Evolutionary conservation across 2,888 invertebrate species (phyloP).

Genomic region (Heteromyza rotundicornis): DNA sequence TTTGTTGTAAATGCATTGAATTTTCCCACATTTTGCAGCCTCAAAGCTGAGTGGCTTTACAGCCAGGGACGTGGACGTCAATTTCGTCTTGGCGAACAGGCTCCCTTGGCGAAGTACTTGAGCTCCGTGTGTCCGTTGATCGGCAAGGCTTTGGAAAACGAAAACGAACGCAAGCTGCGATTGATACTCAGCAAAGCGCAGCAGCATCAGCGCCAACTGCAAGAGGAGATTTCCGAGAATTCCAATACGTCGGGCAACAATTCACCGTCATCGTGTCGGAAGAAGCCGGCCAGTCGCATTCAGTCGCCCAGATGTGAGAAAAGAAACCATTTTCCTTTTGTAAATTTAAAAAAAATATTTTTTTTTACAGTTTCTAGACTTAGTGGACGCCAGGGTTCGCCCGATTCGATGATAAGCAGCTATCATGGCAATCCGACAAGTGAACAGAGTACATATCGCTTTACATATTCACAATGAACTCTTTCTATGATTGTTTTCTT

Average conservation of each 20-base stretch:
- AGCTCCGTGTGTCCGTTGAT: slow-evolving; percentile 83
- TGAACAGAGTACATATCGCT: slow-evolving; percentile 48
- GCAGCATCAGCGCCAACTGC: slow-evolving; percentile 84
- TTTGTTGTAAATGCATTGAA: background rate
- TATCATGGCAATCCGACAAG: slow-evolving; percentile 67
- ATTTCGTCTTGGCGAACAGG: slow-evolving; percentile 85
- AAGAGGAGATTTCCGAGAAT: slow-evolving; percentile 70
- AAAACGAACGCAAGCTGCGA: slow-evolving; percentile 84
- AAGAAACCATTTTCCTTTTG: background rate
- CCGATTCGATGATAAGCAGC: slow-evolving; percentile 76
- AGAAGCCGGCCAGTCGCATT: slow-evolving; percentile 60
- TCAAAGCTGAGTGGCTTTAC: slow-evolving; percentile 94
- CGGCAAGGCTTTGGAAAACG: slow-evolving; percentile 81
- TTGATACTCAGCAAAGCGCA: slow-evolving; percentile 89
- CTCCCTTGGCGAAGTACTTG: slow-evolving; percentile 80
- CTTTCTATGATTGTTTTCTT: no score
- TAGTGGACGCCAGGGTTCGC: slow-evolving; percentile 67
- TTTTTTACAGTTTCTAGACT: slow-evolving; percentile 59
- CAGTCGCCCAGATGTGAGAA: slow-evolving; percentile 61
- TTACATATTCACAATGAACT: no score
- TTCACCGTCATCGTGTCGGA: slow-evolving; percentile 59
- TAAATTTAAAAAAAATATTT: background rate
- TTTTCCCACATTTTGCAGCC: slow-evolving; percentile 63
- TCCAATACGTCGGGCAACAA: slow-evolving; percentile 58
- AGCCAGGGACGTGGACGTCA: slow-evolving; percentile 92